Evolutionary conservation across 2,797 vertebrate genomes (phyloP), one percentile per base, ranked within the genome.

Genomic region (Tinamus major): DNA sequence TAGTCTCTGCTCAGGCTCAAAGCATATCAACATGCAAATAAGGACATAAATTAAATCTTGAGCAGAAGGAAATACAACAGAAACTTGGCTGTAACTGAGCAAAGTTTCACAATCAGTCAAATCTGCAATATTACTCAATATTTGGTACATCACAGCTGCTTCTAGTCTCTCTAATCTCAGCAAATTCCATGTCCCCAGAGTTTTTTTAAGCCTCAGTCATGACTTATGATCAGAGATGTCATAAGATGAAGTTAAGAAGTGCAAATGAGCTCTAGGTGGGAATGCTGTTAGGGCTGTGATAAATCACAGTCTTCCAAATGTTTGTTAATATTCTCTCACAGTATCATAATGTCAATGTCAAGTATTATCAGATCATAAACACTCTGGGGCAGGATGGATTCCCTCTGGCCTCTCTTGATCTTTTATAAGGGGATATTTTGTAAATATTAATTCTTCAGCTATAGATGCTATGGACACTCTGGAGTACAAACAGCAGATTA

Each of bases 11-110:
- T 80, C 68, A 87, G 46, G 78, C 41, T 91, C 63, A 75, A 81
- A 85, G 37, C 3, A 23, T 79, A 94, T 90, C 74, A 94, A 70
- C 74, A 44, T 90, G 86, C 75, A 92, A 94, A 92, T 91, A 78
- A 90, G 53, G 68, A 72, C 68, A 77, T 69, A 88, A 84, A 84
- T 85, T 69, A 88, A 84, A 84, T 85, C 39, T 62, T 68, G 41
- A 91, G 27, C 62, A 87, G 77, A 79, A 87, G 37, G 9, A 95
- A 96, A 82, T 3, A 19, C 46, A 83, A 48, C 41, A 77, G 56
- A 80, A 96, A 78, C 14, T 56, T 87, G 56, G 14, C 59, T 91
- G 33, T 33, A 95, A 90, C 91, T 24, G 83, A 90, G 39, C 29
- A 46, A 90, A 85, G 37, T 90, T 96, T 83, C 78, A 15, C 75